phyloP scores from a whole-genome alignment of 2,797 vertebrate genomes.

The Clarias laeviceps region DNA sequence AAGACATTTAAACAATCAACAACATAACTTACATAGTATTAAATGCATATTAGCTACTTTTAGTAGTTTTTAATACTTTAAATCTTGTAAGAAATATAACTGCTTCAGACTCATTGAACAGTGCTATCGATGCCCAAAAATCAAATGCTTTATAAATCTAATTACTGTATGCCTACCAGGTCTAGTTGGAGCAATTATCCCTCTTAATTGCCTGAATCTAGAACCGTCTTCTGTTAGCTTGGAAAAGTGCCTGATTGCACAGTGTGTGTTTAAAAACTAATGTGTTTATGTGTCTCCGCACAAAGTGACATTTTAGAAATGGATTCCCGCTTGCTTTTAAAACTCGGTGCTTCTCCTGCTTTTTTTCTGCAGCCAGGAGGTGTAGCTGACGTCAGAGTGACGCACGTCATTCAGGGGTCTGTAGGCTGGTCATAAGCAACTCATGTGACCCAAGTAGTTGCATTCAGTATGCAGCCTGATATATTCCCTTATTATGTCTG shows the following conservation, averaged over 20 bases:
- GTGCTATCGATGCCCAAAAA: too few relatives aligned
- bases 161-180: not conserved
- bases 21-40: too few relatives aligned
- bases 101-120: too few relatives aligned
- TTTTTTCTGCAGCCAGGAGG: not conserved
- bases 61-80: too few relatives aligned
- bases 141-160: too few relatives aligned
- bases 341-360: not conserved
- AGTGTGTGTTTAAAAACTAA: not conserved
- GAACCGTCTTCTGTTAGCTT: not conserved
- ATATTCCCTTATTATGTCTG: not conserved
- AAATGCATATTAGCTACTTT: too few relatives aligned
- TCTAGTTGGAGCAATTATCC: not conserved
- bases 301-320: not conserved
- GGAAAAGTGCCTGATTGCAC: not conserved
- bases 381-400: not conserved
- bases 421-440: not conserved
- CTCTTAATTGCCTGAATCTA: not conserved
- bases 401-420: not conserved
- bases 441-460: not conserved
- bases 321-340: not conserved
- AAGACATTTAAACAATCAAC: too few relatives aligned
- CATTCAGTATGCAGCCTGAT: not conserved
- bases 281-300: not conserved
- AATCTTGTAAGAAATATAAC: too few relatives aligned